These are phyloP conservation scores for Bombyx mandarina DNA, from an alignment of 1,140 invertebrate species.

Conservation along the genomic window DNA sequence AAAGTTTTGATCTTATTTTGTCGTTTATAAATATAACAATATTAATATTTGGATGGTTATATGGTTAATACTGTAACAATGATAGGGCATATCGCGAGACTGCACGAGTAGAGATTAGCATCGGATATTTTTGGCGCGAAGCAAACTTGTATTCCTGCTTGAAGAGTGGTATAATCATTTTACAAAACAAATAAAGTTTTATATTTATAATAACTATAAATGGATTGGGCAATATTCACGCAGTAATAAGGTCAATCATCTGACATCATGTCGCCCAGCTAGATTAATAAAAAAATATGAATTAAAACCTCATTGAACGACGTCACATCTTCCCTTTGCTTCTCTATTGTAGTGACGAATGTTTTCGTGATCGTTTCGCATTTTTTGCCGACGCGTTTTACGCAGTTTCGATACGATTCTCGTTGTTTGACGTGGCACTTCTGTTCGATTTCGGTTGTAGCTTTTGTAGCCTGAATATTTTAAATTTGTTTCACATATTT, in stretches of 20 bases:
- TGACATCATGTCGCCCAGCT: neutral
- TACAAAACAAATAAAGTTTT: no score
- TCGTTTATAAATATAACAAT: no score
- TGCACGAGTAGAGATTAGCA: no score
- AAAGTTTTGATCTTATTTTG: no score
- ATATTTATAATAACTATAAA: no score
- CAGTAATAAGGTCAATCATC: neutral
- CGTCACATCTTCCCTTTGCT: constrained; percentile 21
- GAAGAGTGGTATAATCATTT: no score
- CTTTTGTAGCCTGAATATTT: constrained; percentile 19
- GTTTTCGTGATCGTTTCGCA: constrained; percentile 30
- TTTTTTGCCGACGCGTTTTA: constrained; percentile 24
- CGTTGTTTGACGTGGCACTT: constrained; percentile 17
- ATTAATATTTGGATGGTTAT: no score
- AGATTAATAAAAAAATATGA: neutral
- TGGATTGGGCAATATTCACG: neutral
- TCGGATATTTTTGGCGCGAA: no score
- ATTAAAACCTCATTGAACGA: constrained; percentile 25
- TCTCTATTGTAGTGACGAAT: constrained; percentile 22
- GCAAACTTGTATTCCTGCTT: no score
- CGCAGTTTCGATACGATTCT: constrained; percentile 24
- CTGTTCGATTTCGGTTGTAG: constrained; percentile 13
- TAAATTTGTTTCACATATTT: neutral
- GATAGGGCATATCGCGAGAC: no score
- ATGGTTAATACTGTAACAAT: no score